Base-by-base conservation (phyloP, 1,140 invertebrate genomes). In the Drosophila takahashii region DNA sequence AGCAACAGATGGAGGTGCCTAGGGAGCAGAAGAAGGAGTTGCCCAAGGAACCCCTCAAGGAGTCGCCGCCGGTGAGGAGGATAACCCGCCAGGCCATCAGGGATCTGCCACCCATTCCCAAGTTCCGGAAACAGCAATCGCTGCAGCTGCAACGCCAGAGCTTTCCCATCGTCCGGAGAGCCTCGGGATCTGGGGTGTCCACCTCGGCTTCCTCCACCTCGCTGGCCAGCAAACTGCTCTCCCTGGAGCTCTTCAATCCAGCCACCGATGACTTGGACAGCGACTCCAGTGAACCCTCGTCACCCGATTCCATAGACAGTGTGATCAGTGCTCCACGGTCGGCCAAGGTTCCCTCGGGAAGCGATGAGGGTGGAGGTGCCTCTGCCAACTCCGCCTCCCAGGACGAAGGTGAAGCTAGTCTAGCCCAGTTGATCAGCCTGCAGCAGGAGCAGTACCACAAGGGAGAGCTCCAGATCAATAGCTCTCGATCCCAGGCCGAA, bases 251-350 rank as follows among this genome's bases (percentile, higher is more conserved):
- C 6, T 98, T 97, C 81, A 98, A 98, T 93, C 97, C 97, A 1
- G 97, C 97, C 83, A 97, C 95, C 7, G 97, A 98, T 90, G 97
- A 98, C 81, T 94, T 97, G 91, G 97, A 98, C 85, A 97, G 96
- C 78, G 97, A 98, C 90, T 97, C 96, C 1, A 96, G 96, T 73
- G 96, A 96, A 16, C 95, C 96, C 2, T 97, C 96, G 0, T 97
- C 97, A 0, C 97, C 97, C 3, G 96, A 97, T 86, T 97, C 97
- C 3, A 95, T 96, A 1, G 96, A 96, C 65, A 97, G 96, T 79
- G 96, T 97, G 3, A 96, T 97, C 48, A 97, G 95, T 81, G 96
- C 91, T 3, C 85, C 90, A 1, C 77, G 90, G 41, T 79, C 89
- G 1, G 70, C 86, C 3, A 64, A 74, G 34, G 3, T 77, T 22